Base-by-base conservation (phyloP, 2,797 vertebrate species). In the Anguilla pacifica region DNA sequence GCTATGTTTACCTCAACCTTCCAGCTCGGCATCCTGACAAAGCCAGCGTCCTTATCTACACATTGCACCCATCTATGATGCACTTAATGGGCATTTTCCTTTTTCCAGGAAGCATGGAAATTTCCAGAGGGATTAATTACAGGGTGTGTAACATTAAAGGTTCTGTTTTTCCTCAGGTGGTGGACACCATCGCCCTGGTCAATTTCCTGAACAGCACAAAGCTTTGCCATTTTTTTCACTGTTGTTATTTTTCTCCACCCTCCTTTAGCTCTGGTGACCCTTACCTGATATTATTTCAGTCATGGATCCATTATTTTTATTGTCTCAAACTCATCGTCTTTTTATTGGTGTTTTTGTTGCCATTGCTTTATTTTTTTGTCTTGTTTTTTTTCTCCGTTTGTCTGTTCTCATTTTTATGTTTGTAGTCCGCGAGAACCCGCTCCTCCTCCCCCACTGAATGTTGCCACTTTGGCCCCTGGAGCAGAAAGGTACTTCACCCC, bases 391-490 rank as follows among this genome's bases (percentile, higher is more conserved):
- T 93, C 95, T 93, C 82, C 91, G 89, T 93, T 95, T 90, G 86
- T 93, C 19, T 82, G 86, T 91, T 90, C 92, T 91, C 90, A 85
- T 86, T 96, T 97, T 97, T 97, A 95, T 96, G 86, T 97, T 97
- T 94, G 93, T 98, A 99, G 98, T 98, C 97, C 97, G 96, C 97
- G 95, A 97, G 97, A 95, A 97, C 97, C 95, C 97, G 97, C 95
- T 97, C 97, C 95, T 96, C 97, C 95, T 97, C 97, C 95, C 97
- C 97, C 94, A 94, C 96, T 97, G 97, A 98, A 94, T 98, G 98
- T 98, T 99, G 98, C 96, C 97, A 97, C 97, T 97, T 99, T 97
- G 96, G 97, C 95, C 98, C 97, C 90, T 99, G 98, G 98, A 99
- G 96, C 96, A 98, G 97, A 99, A 99, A 99, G 99, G 99, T 88